A percentile compares a stretch with the other conserved stretches of the same genome.
phyloP scores from a whole-genome alignment of 1,140 invertebrate species.

The Bombyx mandarina region DNA sequence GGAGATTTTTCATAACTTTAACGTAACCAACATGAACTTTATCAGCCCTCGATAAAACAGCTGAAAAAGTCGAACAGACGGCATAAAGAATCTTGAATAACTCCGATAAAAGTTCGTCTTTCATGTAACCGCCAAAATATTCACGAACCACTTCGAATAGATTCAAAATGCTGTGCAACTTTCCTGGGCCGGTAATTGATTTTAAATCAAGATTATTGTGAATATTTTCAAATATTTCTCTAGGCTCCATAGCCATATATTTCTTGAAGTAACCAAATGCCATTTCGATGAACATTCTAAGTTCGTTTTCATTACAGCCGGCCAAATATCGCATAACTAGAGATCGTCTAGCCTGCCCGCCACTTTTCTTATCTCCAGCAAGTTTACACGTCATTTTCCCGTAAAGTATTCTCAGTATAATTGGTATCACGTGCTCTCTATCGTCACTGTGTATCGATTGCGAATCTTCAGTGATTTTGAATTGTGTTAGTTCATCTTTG shows the following conservation, averaged over 20 bases:
- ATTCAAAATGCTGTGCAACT: conserved; percentile 82
- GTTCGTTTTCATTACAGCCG: conserved; percentile 83
- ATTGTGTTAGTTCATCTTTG: conserved; percentile 85
- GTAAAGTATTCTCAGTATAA: conserved; percentile 89
- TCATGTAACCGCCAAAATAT: conserved; percentile 86
- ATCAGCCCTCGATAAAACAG: conserved; percentile 71
- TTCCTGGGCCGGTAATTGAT: conserved; percentile 78
- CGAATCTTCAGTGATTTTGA: conserved; percentile 81
- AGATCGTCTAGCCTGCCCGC: conserved; percentile 78
- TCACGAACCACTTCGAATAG: conserved; percentile 85
- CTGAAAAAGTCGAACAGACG: conserved; percentile 75
- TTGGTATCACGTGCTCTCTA: conserved; percentile 81
- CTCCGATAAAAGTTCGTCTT: conserved; percentile 75
- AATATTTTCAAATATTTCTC: conserved; percentile 63
- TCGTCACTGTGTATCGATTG: conserved; percentile 80
- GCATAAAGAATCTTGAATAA: conserved; percentile 82
- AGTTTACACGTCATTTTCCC: conserved; percentile 89
- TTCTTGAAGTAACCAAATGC: conserved; percentile 82
- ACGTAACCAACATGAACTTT: conserved; percentile 76
- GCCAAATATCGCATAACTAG: conserved; percentile 88
- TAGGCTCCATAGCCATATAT: conserved; percentile 72
- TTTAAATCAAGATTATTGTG: conserved; percentile 71
- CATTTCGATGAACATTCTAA: conserved; percentile 86
- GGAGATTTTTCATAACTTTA: conserved; percentile 78
- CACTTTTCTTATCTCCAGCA: conserved; percentile 80